Evolutionary conservation across 53 echinoderm and acorn worm genomes (phyloP), one percentile per base, ranked within the genome.

Genomic region (Holothuria scabra): DNA sequence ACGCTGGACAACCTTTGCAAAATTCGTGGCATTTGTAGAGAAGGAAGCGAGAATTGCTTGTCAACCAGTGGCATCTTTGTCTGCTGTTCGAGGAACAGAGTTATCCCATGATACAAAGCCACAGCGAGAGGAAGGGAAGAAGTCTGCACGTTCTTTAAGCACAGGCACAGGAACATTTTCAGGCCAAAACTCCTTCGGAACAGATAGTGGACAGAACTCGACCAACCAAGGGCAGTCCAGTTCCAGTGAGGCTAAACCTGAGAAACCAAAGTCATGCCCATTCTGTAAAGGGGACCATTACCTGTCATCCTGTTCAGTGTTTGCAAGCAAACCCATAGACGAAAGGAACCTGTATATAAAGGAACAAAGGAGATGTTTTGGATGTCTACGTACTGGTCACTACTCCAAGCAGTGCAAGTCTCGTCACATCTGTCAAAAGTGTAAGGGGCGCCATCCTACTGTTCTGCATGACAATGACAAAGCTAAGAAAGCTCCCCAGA

Each of bases 351-450:
- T n/a, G n/a, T n/a, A n/a, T n/a, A n/a, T n/a, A n/a, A n/a, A n/a
- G n/a, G n/a, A n/a, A n/a, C n/a, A n/a, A n/a, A n/a, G 85, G 62
- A 60, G 90, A n/a, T 92, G 89, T 63, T 92, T 85, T 35, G 87
- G 87, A 8, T 93, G 89, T 74, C 87, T 90, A 5, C 74, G 44
- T 24, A 38, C 23, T 28, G 93, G 93, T 13, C 93, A 93, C 68
- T 65, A 35, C 19, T 86, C 93, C 9, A 93, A 66, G 76, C 80
- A n/a, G n/a, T n/a, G n/a, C n/a, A n/a, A n/a, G n/a, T n/a, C n/a
- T n/a, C n/a, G n/a, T n/a, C n/a, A n/a, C n/a, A n/a, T n/a, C n/a
- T n/a, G n/a, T n/a, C n/a, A n/a, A n/a, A n/a, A n/a, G n/a, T n/a
- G n/a, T n/a, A 84, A 90, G 63, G 60, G 83, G 22, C 55, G 88